Evolutionary conservation across 2,113 vertebrate species (phyloP), one percentile per base, ranked within the genome.

Genomic region (Fulmarus glacialis): DNA sequence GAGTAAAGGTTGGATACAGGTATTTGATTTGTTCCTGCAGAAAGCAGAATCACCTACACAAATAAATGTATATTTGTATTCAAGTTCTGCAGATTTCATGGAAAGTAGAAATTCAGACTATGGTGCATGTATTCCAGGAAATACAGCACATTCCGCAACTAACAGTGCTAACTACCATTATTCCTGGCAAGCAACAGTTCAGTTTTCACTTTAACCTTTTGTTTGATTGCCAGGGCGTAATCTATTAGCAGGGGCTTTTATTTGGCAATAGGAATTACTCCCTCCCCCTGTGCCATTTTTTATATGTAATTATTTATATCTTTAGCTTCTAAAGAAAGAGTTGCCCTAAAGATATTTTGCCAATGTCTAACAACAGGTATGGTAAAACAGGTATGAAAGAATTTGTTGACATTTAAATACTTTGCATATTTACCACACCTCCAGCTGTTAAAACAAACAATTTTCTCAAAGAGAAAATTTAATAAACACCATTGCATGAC

Each of bases 281-380:
- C 5, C 9, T 63, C 23, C 11, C 1, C 0, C 8, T 1, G 3
- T n/a, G 9, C 4, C 10, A 26, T 42, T 48, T 78, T 67, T 67
- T 48, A 22, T 22, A 43, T 30, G 4, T 22, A 24, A 38, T 84
- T 56, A 52, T 63, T 78, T 84, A 32, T 70, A 17, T 59, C 32
- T 93, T 38, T n/a, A 72, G 4, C 12, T 70, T 90, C 21, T 68
- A 80, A 62, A 70, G 22, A 82, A 78, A 59, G 17, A 43, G 9
- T 42, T 73, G 34, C 14, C 26, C 23, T 55, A 53, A 88, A 47
- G 30, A 43, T 72, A 75, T 52, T 77, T 82, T 72, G 14, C 36
- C 50, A 36, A 3, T 56, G 15, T 36, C 13, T 77, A 83, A 82
- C 30, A 90, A 42, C 8, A 94, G 22, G 8, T 55, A 15, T n/a